Percentiles rank a stretch among this genome's conserved stretches.
These are phyloP conservation scores for Mactromeris polynyma DNA, from an alignment of 2,888 invertebrate species.

Conservation along the genomic window DNA sequence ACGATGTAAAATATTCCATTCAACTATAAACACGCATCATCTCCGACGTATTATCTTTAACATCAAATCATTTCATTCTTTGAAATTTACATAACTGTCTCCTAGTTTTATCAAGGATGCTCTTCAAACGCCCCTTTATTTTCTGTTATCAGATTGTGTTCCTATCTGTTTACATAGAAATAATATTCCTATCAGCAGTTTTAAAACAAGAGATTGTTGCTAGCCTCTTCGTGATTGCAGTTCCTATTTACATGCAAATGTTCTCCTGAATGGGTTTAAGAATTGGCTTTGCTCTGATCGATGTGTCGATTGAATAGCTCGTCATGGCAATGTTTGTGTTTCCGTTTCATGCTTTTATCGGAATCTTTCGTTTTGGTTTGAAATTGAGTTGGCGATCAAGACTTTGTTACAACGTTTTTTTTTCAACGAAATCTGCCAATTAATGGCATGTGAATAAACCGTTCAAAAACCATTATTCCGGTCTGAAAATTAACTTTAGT, in stretches of 20 bases:
- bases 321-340: background rate
- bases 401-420: background rate
- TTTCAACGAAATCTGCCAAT: background rate
- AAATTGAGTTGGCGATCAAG: background rate
- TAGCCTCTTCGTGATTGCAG: background rate
- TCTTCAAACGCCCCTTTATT: background rate
- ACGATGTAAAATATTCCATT: background rate
- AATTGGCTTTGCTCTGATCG: background rate
- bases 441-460: background rate
- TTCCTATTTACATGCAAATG: conserved; percentile 17
- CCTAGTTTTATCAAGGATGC: background rate
- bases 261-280: background rate
- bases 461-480: too few species aligned
- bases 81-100: conserved; percentile 14
- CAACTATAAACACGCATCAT: background rate
- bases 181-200: conserved; percentile 19
- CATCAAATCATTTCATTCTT: conserved; percentile 2
- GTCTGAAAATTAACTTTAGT: too few species aligned
- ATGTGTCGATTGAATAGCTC: background rate
- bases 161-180: conserved; percentile 3
- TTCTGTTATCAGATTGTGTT: background rate
- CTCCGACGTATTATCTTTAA: background rate
- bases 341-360: background rate
- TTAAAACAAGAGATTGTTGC: conserved; percentile 14
- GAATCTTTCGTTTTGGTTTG: background rate